Evolutionary conservation across 2,797 vertebrate species (phyloP), one percentile per base, ranked within the genome.

Genomic region (Oceanodroma leucorhoa): DNA sequence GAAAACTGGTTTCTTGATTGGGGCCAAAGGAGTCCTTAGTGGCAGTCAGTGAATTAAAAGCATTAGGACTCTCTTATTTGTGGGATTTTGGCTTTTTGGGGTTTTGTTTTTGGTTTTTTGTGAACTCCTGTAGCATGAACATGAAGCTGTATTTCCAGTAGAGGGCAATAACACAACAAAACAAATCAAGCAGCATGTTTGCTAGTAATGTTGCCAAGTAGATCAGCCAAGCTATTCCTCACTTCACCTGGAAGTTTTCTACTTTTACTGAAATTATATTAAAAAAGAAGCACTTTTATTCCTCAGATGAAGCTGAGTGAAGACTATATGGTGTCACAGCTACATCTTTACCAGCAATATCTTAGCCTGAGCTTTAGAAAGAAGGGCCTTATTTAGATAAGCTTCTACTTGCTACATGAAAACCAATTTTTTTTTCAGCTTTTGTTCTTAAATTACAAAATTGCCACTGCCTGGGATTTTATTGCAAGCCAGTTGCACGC

Each of bases 91-190:
- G 1, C 11, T 9, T 5, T 20, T 43, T 38, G 30, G 41, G 30
- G 17, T 30, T 19, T 22, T 22, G 21, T 17, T 34, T 23, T 43
- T 38, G 38, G 18, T 18, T 20, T 78, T 81, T 41, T 18, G 17
- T 83, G 38, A 88, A 57, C 11, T 40, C 14, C 11, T 66, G 8
- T 64, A 64, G 80, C 13, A 9, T 26, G 34, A 82, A 87, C 17
- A 9, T 64, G n/a, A 79, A 88, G 66, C 3, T 17, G 0, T 87
- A 21, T 90, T 82, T 87, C 95, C 96, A 94, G 91, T 21, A 97
- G 95, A 93, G 94, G 95, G 93, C 94, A 95, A 15, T 66, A 91
- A 43, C 36, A 57, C 50, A 81, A 48, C 84, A 81, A 40, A 91
- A 50, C 69, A 72, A 86, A 71, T 14, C 50, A 70, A 72, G 45